Base-by-base conservation (phyloP, 2,888 invertebrate genomes). In the Saturnia pavonia region DNA sequence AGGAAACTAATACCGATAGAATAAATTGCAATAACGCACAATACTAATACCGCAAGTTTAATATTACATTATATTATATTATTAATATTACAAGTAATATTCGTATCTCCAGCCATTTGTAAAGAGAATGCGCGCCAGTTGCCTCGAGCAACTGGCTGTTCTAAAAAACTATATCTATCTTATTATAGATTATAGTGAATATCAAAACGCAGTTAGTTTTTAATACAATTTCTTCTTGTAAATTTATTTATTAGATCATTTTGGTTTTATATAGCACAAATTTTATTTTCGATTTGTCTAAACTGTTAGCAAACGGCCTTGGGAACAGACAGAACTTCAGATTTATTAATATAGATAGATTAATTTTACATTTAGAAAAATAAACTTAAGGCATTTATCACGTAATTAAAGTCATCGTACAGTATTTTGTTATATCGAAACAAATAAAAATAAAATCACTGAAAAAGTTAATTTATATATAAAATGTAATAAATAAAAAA, bases 1-100 rank as follows among this genome's bases (percentile, higher is more conserved):
- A 94, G 94, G 94, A 93, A 94, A 94, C 94, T 92, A 94, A 94
- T 94, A 94, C 94, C 94, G 94, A 94, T 94, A 94, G 86, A 91
- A 91, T 88, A 89, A 90, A 94, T 94, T 94, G 94, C 94, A 85
- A 85, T 81, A 82, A 85, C 82, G 81, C 83, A 81, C 75, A 80
- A 78, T 76, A 77, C 75, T 72, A 75, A 71, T 71, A 70, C 73
- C 75, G 78, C n/a, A n/a, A n/a, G n/a, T n/a, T n/a, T n/a, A n/a
- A n/a, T n/a, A n/a, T n/a, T n/a, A n/a, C n/a, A n/a, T n/a, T n/a
- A n/a, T n/a, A n/a, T n/a, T n/a, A n/a, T n/a, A n/a, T n/a, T n/a
- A n/a, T n/a, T n/a, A 81, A 83, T 83, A 82, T 80, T 75, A 73
- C 69, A 69, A 73, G 74, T 72, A 73, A 81, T 76, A n/a, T n/a